phyloP scores from a whole-genome alignment of 2,113 vertebrate species.

The Toxostoma redivivum region DNA sequence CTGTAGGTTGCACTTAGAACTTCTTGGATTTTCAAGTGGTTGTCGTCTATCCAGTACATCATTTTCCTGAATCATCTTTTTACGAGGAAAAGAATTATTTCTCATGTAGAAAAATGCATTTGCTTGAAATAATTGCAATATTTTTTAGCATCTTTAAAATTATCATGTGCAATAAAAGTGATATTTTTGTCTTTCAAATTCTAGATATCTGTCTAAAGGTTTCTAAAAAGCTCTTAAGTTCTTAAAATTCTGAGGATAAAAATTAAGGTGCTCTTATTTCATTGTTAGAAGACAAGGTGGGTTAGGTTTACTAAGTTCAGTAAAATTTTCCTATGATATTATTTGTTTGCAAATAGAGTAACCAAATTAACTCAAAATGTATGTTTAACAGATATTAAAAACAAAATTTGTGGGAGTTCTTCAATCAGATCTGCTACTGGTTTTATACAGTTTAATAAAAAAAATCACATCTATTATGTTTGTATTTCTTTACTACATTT shows the following conservation, averaged over 20 bases:
- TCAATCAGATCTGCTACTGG: background rate
- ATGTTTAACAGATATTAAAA: background rate
- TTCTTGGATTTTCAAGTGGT: background rate
- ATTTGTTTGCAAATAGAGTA: background rate
- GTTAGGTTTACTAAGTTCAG: background rate
- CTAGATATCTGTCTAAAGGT: background rate
- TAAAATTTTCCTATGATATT: background rate
- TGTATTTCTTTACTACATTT: background rate
- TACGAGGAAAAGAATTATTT: background rate
- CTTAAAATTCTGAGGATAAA: background rate
- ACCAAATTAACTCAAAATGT: constrained; percentile 1
- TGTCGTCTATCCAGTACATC: fast-evolving
- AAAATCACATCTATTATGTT: background rate
- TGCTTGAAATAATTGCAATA: background rate
- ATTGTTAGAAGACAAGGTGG: background rate
- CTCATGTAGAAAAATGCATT: background rate
- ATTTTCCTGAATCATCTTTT: background rate
- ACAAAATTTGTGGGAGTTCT: background rate
- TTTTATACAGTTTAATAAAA: background rate
- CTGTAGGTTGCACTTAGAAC: fast-evolving
- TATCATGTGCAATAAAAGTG: background rate
- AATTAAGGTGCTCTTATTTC: background rate
- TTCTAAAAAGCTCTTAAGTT: background rate
- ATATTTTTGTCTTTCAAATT: background rate
- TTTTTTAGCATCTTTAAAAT: background rate